phyloP scores from a whole-genome alignment of 2,888 invertebrate species.

The Papilio protenor region DNA sequence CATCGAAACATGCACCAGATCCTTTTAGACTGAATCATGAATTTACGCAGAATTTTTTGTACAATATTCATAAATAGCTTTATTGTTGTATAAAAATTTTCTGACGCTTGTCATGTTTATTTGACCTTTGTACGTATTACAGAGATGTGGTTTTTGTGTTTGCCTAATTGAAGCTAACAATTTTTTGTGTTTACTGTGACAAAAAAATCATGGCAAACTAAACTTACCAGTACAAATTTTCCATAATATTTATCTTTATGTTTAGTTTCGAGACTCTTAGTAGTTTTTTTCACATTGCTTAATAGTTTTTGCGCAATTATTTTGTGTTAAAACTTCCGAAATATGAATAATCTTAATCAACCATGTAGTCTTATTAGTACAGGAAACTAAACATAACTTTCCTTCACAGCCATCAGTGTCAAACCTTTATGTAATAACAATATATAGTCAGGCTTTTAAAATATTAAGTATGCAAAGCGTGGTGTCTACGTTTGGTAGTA shows the following conservation, averaged over 20 bases:
- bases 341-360: not conserved
- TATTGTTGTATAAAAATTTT: not conserved
- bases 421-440: slow-evolving; percentile 5
- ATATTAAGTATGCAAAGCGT: slow-evolving; percentile 1
- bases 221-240: not conserved
- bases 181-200: not conserved
- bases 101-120: not conserved
- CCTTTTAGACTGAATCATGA: not conserved
- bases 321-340: not conserved
- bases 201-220: not conserved
- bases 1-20: not conserved
- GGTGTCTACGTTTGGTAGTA: not conserved
- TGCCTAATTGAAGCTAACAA: not conserved
- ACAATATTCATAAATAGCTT: not conserved
- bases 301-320: not conserved
- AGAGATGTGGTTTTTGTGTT: not conserved
- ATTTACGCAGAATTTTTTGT: not conserved
- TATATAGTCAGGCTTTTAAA: not conserved
- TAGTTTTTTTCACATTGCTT: not conserved
- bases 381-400: slow-evolving; percentile 2
- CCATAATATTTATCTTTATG: not conserved
- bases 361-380: not conserved
- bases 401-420: not conserved
- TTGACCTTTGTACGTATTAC: not conserved
- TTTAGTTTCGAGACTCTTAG: no score